Conservation (phyloP, 2,113 vertebrate species). For the Coryphaenoides rupestris region DNA sequence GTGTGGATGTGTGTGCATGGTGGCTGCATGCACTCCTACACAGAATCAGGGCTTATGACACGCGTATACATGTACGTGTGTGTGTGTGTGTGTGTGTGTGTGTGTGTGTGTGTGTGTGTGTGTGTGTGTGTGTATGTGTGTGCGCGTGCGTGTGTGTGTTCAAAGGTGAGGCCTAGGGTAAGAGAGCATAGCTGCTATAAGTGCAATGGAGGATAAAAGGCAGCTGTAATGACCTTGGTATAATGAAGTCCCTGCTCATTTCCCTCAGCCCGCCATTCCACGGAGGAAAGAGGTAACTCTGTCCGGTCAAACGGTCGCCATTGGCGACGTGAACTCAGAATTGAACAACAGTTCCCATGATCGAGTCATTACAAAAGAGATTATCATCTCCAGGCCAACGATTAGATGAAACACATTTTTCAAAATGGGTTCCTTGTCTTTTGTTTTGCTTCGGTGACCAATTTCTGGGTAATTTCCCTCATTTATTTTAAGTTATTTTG, state of each 20-base stretch:
- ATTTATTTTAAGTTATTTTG: conserved; percentile 65
- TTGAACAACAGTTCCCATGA: conserved; percentile 63
- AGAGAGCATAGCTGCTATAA: conserved; percentile 65
- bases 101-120: conserved; percentile 3
- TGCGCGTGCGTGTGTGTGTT: conserved; percentile 50
- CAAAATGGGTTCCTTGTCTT: conserved; percentile 52
- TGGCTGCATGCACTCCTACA: neutral
- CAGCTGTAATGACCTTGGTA: conserved; percentile 60
- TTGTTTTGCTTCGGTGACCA: conserved; percentile 61
- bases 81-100: conserved; percentile 30
- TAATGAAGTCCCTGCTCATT: conserved; percentile 64
- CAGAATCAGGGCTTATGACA: too few species aligned
- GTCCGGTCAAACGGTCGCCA: conserved; percentile 49
- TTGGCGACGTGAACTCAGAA: conserved; percentile 49
- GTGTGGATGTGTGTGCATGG: conserved; percentile 20
- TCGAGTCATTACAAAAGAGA: conserved; percentile 60
- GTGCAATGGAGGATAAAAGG: conserved; percentile 63
- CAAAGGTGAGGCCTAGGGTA: conserved; percentile 74
- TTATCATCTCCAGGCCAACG: conserved; percentile 68
- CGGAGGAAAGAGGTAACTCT: conserved; percentile 37
- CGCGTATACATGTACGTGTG: neutral
- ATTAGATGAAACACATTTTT: conserved; percentile 73
- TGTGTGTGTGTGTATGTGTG: conserved; percentile 37
- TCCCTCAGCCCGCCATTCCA: conserved; percentile 42
- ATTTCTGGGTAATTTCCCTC: conserved; percentile 71